Evolutionary conservation across 2,888 invertebrate genomes (phyloP), one percentile per base, ranked within the genome.

Genomic region (Agrochola litura): DNA sequence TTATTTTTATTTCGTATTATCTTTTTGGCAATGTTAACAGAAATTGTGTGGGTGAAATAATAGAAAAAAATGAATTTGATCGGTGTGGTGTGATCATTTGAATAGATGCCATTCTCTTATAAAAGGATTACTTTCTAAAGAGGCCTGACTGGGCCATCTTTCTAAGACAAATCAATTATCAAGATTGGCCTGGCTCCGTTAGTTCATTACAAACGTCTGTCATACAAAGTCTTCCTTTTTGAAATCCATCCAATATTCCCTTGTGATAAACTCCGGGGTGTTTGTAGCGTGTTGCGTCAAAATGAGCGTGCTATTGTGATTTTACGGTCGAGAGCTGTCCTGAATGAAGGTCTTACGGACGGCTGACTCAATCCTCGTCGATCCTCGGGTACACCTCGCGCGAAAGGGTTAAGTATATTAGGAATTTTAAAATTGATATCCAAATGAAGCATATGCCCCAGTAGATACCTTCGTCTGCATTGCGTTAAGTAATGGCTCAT

Each of bases 291-390:
- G 76, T 72, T 66, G 86, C 76, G 84, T 86, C 87, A 88, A 90
- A 89, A 90, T 84, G 86, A 87, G 89, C 89, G 88, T 87, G 86
- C 85, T 88, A 89, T 91, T 89, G 89, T 88, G 86, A 91, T 91
- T 91, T 90, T 90, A 86, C 90, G 88, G 88, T 88, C 83, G 89
- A 83, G 69, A 76, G 86, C 87, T 81, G 82, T 61, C 74, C 88
- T 87, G 86, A 84, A 88, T 83, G 88, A 86, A 89, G 69, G 81
- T 67, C 88, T 88, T 65, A 86, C 88, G 89, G 88, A 54, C 72
- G 73, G 77, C 41, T 86, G 82, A 30, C 65, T 80, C 69, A 12
- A 78, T 70, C 46, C 65, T 73, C 61, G n/a, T 30, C 16, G 69
- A 66, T 79, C 46, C 63, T 37, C 63, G 22, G 70, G 81, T 70